Percentiles rank a stretch among this genome's conserved stretches.
Evolutionary conservation across 1,140 invertebrate species (phyloP).

Genomic region (Pseudomyrmex pallidus): DNA sequence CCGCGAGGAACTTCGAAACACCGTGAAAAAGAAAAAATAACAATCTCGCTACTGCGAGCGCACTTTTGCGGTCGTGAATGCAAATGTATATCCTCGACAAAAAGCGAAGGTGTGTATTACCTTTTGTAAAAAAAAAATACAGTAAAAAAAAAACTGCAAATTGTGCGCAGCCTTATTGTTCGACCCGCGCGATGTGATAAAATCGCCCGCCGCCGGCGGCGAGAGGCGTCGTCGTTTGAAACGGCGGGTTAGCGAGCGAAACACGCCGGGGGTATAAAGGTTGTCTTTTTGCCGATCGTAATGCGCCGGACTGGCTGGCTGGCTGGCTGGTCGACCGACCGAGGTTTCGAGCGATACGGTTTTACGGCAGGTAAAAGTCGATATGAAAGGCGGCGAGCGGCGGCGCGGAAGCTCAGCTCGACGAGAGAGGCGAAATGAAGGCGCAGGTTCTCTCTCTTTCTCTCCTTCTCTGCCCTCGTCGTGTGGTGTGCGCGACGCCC

Average conservation of each 20-base stretch:
- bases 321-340: constrained; percentile 6
- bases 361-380: constrained; percentile 49
- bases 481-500: constrained; percentile 4
- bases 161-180: neutral
- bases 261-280: constrained; percentile 16
- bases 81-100: no score
- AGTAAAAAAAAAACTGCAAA: neutral
- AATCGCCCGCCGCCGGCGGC: neutral
- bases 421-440: constrained; percentile 36
- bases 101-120: no score
- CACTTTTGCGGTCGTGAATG: no score
- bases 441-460: constrained; percentile 17
- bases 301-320: neutral
- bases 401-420: constrained; percentile 27
- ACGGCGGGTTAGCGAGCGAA: neutral
- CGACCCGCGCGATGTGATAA: neutral
- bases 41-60: no score
- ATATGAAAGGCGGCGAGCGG: constrained; percentile 53
- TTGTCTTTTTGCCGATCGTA: constrained; percentile 49
- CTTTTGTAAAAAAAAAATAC: no score
- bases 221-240: constrained; percentile 20
- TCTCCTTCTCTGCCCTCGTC: no score
- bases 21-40: no score
- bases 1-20: no score
- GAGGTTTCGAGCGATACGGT: constrained; percentile 46